These are phyloP conservation scores for Bos taurus DNA, from an alignment of 2,113 vertebrate species.

Conservation along the genomic window ARS-UCD2.0 NC_037339.1:18601501-18602000, in stretches of 20 bases:
- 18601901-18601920: neutral
- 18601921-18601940: neutral
- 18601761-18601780: neutral
- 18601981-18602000: neutral
- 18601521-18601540: neutral
- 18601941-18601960: neutral
- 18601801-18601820: neutral
- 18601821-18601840: neutral
- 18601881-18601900: neutral
- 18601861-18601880: neutral
- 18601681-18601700: neutral
- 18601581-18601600: neutral
- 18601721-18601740: neutral
- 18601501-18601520: neutral
- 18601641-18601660: neutral
- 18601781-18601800: neutral
- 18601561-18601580: neutral
- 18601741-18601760: neutral
- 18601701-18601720: neutral
- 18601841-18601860: neutral
- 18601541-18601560: neutral
- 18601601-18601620: neutral
- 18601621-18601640: neutral
- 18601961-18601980: neutral
- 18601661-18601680: neutral